Conservation (phyloP, 2,797 vertebrate genomes). For the Petrocephalus sullivani region DNA sequence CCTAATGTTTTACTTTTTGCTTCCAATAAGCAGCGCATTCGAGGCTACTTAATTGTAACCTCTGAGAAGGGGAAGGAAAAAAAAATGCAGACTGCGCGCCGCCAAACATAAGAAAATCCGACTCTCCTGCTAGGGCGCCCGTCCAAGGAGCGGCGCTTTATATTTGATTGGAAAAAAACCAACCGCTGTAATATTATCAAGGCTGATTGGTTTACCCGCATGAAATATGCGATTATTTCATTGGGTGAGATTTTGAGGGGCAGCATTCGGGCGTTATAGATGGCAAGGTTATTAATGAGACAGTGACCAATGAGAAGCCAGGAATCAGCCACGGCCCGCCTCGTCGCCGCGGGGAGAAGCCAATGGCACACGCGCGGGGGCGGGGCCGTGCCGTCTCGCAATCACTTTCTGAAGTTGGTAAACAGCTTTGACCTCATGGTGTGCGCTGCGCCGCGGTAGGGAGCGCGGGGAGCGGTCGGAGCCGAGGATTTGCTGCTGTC, state of each 20-base stretch:
- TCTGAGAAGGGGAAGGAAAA: neutral
- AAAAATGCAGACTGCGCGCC: neutral
- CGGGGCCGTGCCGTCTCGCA: conserved; percentile 17
- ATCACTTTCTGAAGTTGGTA: conserved; percentile 38
- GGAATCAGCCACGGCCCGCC: neutral
- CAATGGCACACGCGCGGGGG: conserved; percentile 33
- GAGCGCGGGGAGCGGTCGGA: conserved; percentile 8
- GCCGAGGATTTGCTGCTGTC: neutral
- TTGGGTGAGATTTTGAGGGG: neutral
- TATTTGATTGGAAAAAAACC: neutral
- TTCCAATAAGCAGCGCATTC: neutral
- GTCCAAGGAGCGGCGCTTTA: neutral
- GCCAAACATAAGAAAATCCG: neutral
- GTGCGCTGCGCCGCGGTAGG: neutral
- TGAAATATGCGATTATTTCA: neutral
- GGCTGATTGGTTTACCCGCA: neutral
- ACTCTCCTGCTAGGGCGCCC: neutral
- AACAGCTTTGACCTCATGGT: conserved; percentile 46
- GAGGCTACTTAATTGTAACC: neutral
- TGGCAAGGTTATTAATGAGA: neutral
- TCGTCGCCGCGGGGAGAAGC: neutral
- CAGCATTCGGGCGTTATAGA: neutral
- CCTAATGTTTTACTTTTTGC: neutral
- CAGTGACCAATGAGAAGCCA: conserved; percentile 24
- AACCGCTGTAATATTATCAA: neutral